Evolutionary conservation across 2,797 vertebrate genomes (phyloP), one percentile per base, ranked within the genome.

Genomic region (Trematomus bernacchii): DNA sequence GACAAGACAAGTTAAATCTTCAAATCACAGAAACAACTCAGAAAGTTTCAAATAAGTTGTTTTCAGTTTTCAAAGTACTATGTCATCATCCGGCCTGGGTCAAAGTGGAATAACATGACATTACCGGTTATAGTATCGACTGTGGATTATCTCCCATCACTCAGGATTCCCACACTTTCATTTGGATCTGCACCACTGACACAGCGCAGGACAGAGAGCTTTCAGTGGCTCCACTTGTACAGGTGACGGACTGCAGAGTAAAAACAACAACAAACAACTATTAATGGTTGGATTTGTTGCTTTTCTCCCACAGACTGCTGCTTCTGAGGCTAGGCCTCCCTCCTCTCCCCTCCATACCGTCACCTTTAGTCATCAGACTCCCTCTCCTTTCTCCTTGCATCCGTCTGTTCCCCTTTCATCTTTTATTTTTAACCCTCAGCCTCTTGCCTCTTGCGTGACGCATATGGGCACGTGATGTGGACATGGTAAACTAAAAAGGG

Each of bases 381-480:
- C 64, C 76, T 82, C 82, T 82, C 71, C 73, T 76, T 73, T 83
- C 69, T 72, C 59, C 67, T 77, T 66, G 74, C 77, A 78, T 85
- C 77, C 83, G 58, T 86, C 86, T 85, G 76, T 78, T 84, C 73
- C 85, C 72, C 73, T 87, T 89, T 93, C 83, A 88, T 92, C 82
- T 79, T 87, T 93, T 96, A 95, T 95, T 95, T 95, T 94, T 95
- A 95, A 94, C 92, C 87, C 90, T 83, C 68, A 89, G 90, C 81
- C 88, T 68, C 88, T 68, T 86, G 85, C 85, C 93, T 94, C 92
- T 91, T 69, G 40, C 53, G 66, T 96, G 95, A 96, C 94, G 93
- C 94, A 96, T 84, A 93, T 91, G 82, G 85, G 78, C 80, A 51
- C 88, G 89, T 82, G 91, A 91, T 52, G 71, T 71, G 21, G 86